Conservation (phyloP, 2,113 vertebrate genomes). For the Percopsis transmontana region DNA sequence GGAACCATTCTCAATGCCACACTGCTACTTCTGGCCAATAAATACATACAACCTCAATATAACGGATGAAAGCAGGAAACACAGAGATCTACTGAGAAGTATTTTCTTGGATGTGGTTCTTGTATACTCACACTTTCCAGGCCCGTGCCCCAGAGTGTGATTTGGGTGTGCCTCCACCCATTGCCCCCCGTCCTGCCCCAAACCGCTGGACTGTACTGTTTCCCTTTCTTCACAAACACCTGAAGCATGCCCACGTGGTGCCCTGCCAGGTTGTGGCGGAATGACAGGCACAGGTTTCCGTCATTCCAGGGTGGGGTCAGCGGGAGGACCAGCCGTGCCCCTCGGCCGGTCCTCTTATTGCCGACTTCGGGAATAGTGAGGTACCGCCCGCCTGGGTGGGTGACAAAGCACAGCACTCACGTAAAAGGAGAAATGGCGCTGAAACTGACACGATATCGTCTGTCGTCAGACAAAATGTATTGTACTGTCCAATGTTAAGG, state of each 20-base stretch:
- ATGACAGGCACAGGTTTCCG: conserved; percentile 88
- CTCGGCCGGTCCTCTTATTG: conserved; percentile 78
- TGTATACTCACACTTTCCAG: conserved; percentile 87
- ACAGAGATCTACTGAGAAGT: not conserved
- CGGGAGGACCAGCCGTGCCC: conserved; percentile 84
- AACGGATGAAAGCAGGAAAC: too few species aligned
- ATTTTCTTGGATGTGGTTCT: not conserved
- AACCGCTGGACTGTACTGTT: conserved; percentile 83
- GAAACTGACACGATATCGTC: too few species aligned
- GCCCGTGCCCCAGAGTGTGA: conserved; percentile 83
- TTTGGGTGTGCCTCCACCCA: conserved; percentile 89
- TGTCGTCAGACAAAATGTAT: too few species aligned
- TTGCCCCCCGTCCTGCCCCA: conserved; percentile 89
- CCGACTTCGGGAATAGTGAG: conserved; percentile 84
- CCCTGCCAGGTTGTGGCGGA: conserved; percentile 87
- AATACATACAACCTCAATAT: too few species aligned
- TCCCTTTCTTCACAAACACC: conserved; percentile 85
- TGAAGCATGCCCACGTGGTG: conserved; percentile 88
- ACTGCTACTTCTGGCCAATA: too few species aligned
- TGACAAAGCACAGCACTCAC: not conserved
- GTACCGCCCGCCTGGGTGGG: conserved; percentile 83
- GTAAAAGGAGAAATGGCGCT: not conserved
- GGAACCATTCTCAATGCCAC: too few species aligned
- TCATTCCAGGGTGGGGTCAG: conserved; percentile 76
- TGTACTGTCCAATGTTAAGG: too few species aligned